These are phyloP conservation scores for Argyrosomus japonicus DNA, from an alignment of 2,113 vertebrate genomes.

Conservation along the genomic window DNA sequence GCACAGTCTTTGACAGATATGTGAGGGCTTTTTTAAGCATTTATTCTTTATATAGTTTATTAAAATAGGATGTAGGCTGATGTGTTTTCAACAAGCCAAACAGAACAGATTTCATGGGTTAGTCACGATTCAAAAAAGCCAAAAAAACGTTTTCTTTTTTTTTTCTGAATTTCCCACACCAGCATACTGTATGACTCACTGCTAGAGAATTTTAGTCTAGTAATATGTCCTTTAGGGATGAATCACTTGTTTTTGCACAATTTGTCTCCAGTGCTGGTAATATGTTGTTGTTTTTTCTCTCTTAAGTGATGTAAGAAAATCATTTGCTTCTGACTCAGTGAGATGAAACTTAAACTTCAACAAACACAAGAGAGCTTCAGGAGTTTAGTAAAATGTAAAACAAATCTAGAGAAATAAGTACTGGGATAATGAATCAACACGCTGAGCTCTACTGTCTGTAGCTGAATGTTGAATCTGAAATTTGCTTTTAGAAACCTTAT, in stretches of 20 bases:
- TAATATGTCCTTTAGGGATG: slow-evolving; percentile 10
- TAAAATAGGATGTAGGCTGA: background rate
- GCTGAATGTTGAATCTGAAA: background rate
- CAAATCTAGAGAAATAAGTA: background rate
- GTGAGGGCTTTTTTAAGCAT: background rate
- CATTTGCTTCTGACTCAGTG: background rate
- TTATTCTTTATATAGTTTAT: background rate
- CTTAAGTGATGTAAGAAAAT: background rate
- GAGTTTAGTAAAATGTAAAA: background rate
- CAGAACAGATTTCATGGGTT: background rate
- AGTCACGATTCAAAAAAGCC: background rate
- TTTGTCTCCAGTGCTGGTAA: slow-evolving; percentile 5
- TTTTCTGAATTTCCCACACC: slow-evolving; percentile 18
- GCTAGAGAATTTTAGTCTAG: slow-evolving; percentile 14
- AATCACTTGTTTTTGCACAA: slow-evolving; percentile 43
- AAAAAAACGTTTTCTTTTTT: background rate
- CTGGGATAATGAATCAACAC: background rate
- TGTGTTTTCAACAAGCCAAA: background rate
- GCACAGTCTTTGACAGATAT: background rate
- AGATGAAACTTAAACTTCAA: slow-evolving; percentile 16
- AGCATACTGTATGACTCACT: slow-evolving; percentile 31
- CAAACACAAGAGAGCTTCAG: background rate
- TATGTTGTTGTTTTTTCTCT: background rate
- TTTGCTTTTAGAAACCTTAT: background rate
- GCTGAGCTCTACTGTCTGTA: background rate